These are phyloP conservation scores for Gavialis gangeticus DNA, from an alignment of 2,113 vertebrate genomes.

Conservation along the genomic window DNA sequence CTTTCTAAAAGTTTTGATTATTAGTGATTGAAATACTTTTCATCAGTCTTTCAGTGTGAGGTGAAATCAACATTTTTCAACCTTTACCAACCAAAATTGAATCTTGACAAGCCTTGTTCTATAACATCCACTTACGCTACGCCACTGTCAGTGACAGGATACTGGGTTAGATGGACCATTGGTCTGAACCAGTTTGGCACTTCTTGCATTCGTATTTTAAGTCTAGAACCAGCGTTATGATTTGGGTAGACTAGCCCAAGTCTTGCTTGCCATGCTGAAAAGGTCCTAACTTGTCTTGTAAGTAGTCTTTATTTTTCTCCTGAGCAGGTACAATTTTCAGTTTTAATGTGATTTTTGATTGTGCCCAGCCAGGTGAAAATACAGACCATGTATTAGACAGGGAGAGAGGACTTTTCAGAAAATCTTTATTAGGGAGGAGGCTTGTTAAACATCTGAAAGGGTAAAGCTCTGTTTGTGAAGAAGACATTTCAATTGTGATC, in stretches of 20 bases:
- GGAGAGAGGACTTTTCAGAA: background rate
- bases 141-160: too few relatives aligned
- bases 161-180: too few relatives aligned
- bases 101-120: too few relatives aligned
- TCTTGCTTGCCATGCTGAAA: background rate
- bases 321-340: background rate
- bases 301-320: background rate
- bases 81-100: too few relatives aligned
- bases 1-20: too few relatives aligned
- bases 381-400: background rate
- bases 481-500: background rate
- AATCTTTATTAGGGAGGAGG: background rate
- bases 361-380: background rate
- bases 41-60: too few relatives aligned
- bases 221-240: slow-evolving; percentile 19
- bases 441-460: background rate
- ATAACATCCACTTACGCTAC: too few relatives aligned
- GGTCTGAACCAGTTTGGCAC: too few relatives aligned
- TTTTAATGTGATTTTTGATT: background rate
- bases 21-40: too few relatives aligned
- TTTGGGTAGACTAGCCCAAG: background rate
- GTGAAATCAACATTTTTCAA: too few relatives aligned
- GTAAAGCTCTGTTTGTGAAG: background rate
- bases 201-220: slow-evolving; percentile 1
- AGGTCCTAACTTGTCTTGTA: background rate